A percentile compares a stretch with the other conserved stretches of the same genome.
Conservation (phyloP, 2,113 vertebrate species). For the Sinocyclocheilus rhinocerous region DNA sequence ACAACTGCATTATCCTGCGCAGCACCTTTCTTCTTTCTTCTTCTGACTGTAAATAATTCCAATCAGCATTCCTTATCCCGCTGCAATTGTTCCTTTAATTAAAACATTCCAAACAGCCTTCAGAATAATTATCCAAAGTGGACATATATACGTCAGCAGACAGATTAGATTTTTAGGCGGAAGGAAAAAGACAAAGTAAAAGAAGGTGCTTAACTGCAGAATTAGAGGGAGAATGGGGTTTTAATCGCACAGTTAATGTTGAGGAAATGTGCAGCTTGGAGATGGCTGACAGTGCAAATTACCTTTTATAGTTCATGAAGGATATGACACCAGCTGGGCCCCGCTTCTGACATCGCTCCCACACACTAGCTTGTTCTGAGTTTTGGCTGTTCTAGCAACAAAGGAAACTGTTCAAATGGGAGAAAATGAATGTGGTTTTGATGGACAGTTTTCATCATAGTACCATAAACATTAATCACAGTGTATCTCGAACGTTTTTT, state of each 20-base stretch:
- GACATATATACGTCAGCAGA: constrained; percentile 63
- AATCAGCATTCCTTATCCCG: constrained; percentile 56
- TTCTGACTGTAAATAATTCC: constrained; percentile 41
- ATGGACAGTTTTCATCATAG: constrained; percentile 53
- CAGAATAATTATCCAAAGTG: constrained; percentile 61
- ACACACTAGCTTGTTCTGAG: constrained; percentile 58
- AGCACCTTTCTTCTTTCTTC: constrained; percentile 12
- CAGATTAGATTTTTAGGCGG: constrained; percentile 67
- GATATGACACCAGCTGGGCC: constrained; percentile 39
- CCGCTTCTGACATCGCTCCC: constrained; percentile 6
- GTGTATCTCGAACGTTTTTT: constrained; percentile 13
- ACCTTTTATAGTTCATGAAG: constrained; percentile 57
- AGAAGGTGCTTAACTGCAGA: constrained; percentile 76
- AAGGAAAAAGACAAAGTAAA: constrained; percentile 53
- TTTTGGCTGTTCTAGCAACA: constrained; percentile 58
- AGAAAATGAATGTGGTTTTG: constrained; percentile 37
- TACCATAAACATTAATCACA: constrained; percentile 39
- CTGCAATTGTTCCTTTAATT: constrained; percentile 66
- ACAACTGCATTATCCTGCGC: not conserved
- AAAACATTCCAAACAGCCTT: constrained; percentile 62
- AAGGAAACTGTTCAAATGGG: constrained; percentile 48
- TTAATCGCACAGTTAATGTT: constrained; percentile 77
- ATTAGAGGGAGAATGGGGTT: constrained; percentile 75
- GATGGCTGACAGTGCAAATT: constrained; percentile 68
- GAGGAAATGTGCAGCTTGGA: constrained; percentile 70